Base-by-base conservation (phyloP, 2,113 vertebrate genomes). In the Cygnus buccinator region DNA sequence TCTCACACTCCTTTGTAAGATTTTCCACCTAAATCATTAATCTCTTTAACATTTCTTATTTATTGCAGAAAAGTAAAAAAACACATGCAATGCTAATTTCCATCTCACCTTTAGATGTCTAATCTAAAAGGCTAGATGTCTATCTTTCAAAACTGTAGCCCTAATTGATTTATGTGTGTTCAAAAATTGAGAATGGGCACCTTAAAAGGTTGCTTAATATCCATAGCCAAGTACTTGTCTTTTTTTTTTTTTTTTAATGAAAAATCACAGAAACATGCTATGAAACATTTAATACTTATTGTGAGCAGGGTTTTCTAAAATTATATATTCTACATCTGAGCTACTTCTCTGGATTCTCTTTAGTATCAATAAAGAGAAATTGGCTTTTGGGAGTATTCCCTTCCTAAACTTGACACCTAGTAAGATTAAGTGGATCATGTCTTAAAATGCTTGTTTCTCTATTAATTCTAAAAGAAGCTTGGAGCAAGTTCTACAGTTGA, bases 11-110 rank as follows among this genome's bases (percentile, higher is more conserved):
- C 11, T 84, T 66, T 84, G 44, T 57, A 78, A 90, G 8, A 62
- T 78, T 91, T 79, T 44, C 26, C 46, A 67, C 52, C 52, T 87
- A 90, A 90, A 94, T 84, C 57, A 87, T 93, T 84, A 74, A 35
- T 31, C 18, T 22, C 13, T 77, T 71, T 90, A 90, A 71, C 90
- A 89, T 86, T 84, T 86, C 37, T 89, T 92, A 81, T 81, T 94
- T 89, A 90, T 92, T 93, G 65, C 35, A 78, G 59, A 87, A 90
- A 86, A 48, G 15, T 48, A 76, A 65, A 76, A 94, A 94, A 96
- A 77, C 22, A 87, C 46, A 52, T 0, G 3, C 54, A 91, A 89
- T 39, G 26, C 8, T 76, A 77, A 74, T 79, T 82, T 90, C 41
- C 25, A 63, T 59, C 52, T 86, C 78, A 83, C 50, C 65, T 92